Conservation (phyloP, 2,797 vertebrate genomes). For the Neopelma chrysocephalum region DNA sequence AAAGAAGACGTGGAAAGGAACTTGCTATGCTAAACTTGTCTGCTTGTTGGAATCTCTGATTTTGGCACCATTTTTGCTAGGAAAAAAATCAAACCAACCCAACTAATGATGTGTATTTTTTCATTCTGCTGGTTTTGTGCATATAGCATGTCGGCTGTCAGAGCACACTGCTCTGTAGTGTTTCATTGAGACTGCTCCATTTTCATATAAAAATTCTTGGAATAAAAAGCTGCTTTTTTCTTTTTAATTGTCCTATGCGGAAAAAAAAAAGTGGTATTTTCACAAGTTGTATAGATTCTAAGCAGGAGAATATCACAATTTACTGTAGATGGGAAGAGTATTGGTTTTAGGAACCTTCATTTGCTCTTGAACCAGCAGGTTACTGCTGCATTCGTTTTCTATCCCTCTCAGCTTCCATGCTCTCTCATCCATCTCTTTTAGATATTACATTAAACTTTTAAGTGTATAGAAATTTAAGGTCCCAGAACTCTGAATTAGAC, state of each 20-base stretch:
- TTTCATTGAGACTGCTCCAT: not conserved
- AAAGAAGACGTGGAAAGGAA: not conserved
- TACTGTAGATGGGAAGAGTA: not conserved
- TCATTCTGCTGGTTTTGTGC: not conserved
- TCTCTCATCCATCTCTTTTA: not conserved
- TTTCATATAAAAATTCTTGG: not conserved
- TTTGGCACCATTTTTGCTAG: not conserved
- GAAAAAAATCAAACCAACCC: not conserved
- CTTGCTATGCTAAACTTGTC: not conserved
- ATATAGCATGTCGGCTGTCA: not conserved
- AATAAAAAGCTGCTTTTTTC: not conserved
- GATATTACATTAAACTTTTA: not conserved
- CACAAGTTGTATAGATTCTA: not conserved
- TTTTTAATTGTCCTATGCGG: not conserved
- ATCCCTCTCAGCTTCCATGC: not conserved
- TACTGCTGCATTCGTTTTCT: not conserved
- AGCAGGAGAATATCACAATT: not conserved
- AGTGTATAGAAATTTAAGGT: not conserved
- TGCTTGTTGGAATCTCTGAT: not conserved
- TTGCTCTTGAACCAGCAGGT: not conserved
- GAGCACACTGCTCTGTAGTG: not conserved
- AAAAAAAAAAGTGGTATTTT: not conserved
- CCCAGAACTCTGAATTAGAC: not conserved
- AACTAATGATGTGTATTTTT: not conserved
- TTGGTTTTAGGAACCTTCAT: slow-evolving; percentile 4